Conservation (phyloP, 2,113 vertebrate genomes). For the Cyprinus carpio region DNA sequence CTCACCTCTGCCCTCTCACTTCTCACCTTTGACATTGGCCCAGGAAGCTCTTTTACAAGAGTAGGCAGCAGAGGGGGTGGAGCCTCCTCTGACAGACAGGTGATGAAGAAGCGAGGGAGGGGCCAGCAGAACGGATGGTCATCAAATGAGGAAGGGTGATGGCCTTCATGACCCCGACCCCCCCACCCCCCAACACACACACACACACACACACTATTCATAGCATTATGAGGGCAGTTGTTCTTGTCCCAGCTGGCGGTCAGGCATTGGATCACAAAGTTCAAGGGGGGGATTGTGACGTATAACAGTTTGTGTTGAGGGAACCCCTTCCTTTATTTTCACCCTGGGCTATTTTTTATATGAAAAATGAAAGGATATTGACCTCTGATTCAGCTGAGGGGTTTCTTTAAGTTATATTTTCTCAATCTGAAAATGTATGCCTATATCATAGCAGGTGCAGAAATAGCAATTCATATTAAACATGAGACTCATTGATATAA, state of each 20-base stretch:
- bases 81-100: constrained; percentile 38
- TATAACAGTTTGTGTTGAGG: constrained; percentile 42
- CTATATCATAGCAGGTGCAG: background rate
- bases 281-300: constrained; percentile 21
- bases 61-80: constrained; percentile 29
- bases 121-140: constrained; percentile 66
- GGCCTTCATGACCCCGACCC: background rate
- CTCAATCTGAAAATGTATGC: background rate
- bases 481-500: background rate
- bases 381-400: constrained; percentile 7
- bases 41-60: background rate
- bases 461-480: background rate
- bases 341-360: constrained; percentile 45
- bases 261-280: constrained; percentile 43
- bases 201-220: constrained; percentile 28
- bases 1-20: constrained; percentile 63
- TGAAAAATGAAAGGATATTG: constrained; percentile 43
- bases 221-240: constrained; percentile 38
- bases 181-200: constrained; percentile 21
- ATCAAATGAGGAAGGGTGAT: constrained; percentile 55
- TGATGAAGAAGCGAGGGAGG: no score
- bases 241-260: constrained; percentile 64
- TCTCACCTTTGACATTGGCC: constrained; percentile 60
- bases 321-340: constrained; percentile 21
- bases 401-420: background rate